These are phyloP conservation scores for Pemphigus obesinymphae DNA, from an alignment of 1,140 invertebrate species.

Conservation along the genomic window DNA sequence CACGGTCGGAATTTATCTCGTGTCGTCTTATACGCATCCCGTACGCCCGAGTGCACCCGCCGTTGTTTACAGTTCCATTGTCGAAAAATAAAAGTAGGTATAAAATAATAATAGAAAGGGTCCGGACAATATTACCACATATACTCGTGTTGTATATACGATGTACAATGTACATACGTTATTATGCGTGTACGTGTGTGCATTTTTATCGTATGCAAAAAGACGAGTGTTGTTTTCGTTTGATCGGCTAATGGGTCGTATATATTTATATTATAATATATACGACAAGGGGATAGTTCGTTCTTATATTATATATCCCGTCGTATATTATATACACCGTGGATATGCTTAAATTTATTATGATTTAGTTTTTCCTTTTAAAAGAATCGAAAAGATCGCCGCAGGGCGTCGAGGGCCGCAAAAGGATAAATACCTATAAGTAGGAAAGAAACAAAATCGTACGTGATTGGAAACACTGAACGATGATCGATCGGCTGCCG, in stretches of 20 bases:
- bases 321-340: neutral
- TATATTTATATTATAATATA: neutral
- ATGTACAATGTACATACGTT: neutral
- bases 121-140: constrained; percentile 29
- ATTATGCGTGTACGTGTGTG: neutral
- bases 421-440: neutral
- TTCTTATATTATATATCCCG: neutral
- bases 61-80: constrained; percentile 35
- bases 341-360: neutral
- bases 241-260: constrained; percentile 34
- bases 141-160: neutral
- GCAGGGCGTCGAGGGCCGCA: neutral
- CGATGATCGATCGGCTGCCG: constrained; percentile 2
- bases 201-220: neutral
- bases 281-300: neutral
- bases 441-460: neutral
- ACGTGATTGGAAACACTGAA: constrained; percentile 29
- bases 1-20: constrained; percentile 10
- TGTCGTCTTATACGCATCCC: neutral
- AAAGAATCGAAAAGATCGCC: constrained; percentile 21
- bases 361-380: neutral
- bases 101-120: constrained; percentile 13
- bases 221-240: constrained; percentile 28
- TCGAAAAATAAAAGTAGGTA: neutral
- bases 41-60: neutral